Percentiles rank a stretch among this genome's conserved stretches.
phyloP scores from a whole-genome alignment of 2,888 invertebrate genomes.

The Zelleria hepariella region DNA sequence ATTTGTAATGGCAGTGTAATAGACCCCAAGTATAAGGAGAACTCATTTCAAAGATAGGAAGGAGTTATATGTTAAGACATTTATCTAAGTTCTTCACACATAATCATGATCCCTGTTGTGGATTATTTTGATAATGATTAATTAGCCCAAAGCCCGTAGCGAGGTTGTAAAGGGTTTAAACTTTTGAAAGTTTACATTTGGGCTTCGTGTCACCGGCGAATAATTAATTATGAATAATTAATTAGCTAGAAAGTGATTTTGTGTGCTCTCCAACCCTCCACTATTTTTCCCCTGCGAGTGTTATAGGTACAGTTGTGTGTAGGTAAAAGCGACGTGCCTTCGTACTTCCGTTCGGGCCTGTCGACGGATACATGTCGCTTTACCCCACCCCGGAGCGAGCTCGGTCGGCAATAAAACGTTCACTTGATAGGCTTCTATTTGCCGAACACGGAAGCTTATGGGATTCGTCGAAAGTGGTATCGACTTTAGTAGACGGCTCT shows the following conservation, averaged over 20 bases:
- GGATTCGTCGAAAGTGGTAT: background rate
- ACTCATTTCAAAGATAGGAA: no score
- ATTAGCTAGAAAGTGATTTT: background rate
- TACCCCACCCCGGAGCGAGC: background rate
- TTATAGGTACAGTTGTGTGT: background rate
- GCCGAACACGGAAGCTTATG: background rate
- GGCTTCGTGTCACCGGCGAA: background rate
- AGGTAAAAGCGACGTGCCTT: background rate
- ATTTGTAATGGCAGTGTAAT: no score
- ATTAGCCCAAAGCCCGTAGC: background rate
- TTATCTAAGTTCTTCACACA: no score
- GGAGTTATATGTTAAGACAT: no score
- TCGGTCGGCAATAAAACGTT: background rate
- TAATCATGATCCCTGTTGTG: no score
- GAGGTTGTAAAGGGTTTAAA: background rate
- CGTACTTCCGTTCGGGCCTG: background rate
- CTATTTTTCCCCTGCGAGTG: background rate
- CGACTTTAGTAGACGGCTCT: background rate
- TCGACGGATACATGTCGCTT: no score
- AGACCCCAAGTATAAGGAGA: no score
- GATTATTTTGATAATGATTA: background rate
- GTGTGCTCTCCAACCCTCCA: background rate
- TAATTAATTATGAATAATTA: background rate
- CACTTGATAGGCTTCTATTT: background rate
- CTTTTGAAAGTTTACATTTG: background rate